Percentiles rank a stretch among this genome's conserved stretches.
These are phyloP conservation scores for Neoseiulus cucumeris DNA, from an alignment of 1,140 invertebrate species.

Conservation along the genomic window DNA sequence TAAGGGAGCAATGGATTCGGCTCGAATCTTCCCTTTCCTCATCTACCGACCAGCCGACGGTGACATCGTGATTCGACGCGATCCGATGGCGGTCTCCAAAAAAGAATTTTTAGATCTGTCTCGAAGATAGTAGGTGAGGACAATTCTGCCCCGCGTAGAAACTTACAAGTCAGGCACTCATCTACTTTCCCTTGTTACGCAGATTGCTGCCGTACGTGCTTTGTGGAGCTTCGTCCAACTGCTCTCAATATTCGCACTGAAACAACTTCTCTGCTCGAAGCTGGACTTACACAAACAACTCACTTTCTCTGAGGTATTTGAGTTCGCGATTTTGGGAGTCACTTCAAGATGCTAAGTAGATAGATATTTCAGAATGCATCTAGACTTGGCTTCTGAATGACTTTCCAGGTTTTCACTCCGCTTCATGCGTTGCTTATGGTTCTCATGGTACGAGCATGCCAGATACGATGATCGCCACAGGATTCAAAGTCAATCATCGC, in stretches of 20 bases:
- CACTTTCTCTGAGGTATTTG: conserved; percentile 70
- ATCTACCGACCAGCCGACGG: too few relatives aligned
- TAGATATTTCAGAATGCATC: neutral
- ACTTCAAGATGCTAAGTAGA: neutral
- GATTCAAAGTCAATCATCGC: too few relatives aligned
- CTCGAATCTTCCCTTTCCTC: too few relatives aligned
- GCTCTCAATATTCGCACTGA: conserved; percentile 67
- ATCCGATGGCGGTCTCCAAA: too few relatives aligned
- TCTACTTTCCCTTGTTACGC: conserved; percentile 9
- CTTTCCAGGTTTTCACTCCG: conserved; percentile 36
- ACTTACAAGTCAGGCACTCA: too few relatives aligned
- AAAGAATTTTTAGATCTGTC: too few relatives aligned
- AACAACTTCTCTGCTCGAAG: conserved; percentile 74
- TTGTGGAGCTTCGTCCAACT: conserved; percentile 67
- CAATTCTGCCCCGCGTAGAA: neutral
- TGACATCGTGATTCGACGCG: too few relatives aligned
- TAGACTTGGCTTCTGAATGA: neutral
- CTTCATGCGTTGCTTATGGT: conserved; percentile 72
- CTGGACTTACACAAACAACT: conserved; percentile 51
- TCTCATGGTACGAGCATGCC: conserved; percentile 74
- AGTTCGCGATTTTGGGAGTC: neutral
- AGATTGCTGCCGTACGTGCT: conserved; percentile 46
- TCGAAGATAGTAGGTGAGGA: neutral
- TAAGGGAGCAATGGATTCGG: too few relatives aligned
- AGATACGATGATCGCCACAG: conserved; percentile 49